Conservation (phyloP, 2,113 vertebrate species). For the Bothrops jararaca region DNA sequence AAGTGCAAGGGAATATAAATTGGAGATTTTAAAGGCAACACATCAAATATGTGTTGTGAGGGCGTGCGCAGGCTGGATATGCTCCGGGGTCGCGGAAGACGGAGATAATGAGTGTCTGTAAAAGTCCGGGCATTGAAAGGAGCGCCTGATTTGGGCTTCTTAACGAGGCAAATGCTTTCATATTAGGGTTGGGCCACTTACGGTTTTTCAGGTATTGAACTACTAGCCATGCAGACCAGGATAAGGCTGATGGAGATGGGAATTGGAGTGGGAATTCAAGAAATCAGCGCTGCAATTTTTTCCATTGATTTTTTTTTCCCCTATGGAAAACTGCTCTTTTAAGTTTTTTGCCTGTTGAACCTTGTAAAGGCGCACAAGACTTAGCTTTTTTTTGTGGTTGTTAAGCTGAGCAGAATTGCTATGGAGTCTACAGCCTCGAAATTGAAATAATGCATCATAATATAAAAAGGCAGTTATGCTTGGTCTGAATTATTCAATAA, state of each 20-base stretch:
- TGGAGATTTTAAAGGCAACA: neutral
- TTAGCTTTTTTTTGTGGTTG: neutral
- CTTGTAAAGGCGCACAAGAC: neutral
- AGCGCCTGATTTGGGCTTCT: neutral
- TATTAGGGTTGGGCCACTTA: neutral
- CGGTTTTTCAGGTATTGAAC: neutral
- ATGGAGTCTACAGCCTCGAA: neutral
- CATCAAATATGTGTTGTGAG: neutral
- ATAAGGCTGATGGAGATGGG: neutral
- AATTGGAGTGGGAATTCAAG: neutral
- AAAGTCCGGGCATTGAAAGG: neutral
- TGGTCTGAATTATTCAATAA: neutral
- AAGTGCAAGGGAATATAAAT: neutral
- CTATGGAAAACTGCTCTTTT: neutral
- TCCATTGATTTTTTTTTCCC: neutral
- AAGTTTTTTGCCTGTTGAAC: neutral
- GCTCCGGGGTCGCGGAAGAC: neutral
- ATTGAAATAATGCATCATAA: neutral
- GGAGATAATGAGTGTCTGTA: neutral
- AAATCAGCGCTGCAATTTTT: neutral
- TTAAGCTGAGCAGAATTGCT: neutral
- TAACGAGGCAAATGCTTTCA: neutral
- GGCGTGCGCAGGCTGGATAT: neutral
- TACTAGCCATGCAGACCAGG: neutral
- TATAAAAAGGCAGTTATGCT: neutral